phyloP scores from a whole-genome alignment of 2,797 vertebrate species.

The Parotocinclus haroldoi region DNA sequence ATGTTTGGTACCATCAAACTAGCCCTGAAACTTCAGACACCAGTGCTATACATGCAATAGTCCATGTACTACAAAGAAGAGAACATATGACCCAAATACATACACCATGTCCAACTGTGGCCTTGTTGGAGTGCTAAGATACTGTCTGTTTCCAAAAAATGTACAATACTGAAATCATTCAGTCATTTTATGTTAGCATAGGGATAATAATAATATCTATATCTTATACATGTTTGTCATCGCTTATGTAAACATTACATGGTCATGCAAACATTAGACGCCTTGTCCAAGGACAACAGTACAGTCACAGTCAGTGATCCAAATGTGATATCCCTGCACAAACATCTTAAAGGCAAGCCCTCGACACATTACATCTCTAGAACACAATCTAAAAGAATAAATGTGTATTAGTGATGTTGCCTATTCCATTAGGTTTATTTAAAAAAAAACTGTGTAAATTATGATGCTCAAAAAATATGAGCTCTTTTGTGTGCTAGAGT shows the following conservation, averaged over 20 bases:
- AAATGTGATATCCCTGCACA: constrained; percentile 62
- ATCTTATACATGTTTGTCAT: constrained; percentile 67
- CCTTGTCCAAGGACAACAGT: constrained; percentile 74
- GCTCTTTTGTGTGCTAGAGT: too few species aligned
- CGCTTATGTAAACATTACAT: constrained; percentile 77
- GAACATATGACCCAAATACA: constrained; percentile 11
- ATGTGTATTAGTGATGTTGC: too few species aligned
- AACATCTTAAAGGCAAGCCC: constrained; percentile 10
- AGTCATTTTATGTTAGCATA: constrained; percentile 54
- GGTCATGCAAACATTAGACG: constrained; percentile 80
- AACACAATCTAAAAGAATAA: too few species aligned
- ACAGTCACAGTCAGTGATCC: constrained; percentile 63
- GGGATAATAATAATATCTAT: constrained; percentile 51
- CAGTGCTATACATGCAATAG: constrained; percentile 17
- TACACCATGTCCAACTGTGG: constrained; percentile 23
- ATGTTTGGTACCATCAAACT: constrained; percentile 2
- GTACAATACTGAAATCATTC: constrained; percentile 66
- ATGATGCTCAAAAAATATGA: too few species aligned
- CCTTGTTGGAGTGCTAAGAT: constrained; percentile 27
- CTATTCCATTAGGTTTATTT: too few species aligned
- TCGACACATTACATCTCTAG: background rate
- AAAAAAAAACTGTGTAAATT: too few species aligned
- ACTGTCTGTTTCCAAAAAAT: constrained; percentile 61
- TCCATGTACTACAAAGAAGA: constrained; percentile 1
- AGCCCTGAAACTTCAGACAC: constrained; percentile 3